Evolutionary conservation across 2,888 invertebrate genomes (phyloP).

Genomic region (Mythimna vitellina): DNA sequence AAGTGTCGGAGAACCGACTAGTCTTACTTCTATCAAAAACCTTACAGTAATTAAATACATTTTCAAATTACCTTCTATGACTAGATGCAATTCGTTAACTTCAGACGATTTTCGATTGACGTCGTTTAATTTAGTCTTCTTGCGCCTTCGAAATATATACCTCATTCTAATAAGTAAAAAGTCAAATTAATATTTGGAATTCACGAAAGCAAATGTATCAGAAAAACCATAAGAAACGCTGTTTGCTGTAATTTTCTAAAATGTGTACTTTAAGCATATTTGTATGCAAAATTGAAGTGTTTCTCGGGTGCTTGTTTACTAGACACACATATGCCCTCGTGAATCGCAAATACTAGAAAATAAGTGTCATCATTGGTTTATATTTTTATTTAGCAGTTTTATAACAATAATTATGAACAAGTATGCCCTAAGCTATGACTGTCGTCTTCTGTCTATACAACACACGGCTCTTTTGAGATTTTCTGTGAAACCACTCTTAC

Average conservation of each 20-base stretch:
- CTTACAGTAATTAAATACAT: conserved; percentile 52
- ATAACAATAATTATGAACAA: conserved; percentile 46
- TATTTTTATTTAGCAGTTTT: conserved; percentile 48
- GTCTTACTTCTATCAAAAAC: conserved; percentile 63
- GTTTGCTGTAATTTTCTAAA: conserved; percentile 26
- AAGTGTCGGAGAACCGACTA: conserved; percentile 67
- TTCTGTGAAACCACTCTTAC: conserved; percentile 85
- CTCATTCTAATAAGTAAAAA: conserved; percentile 35
- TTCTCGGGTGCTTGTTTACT: conserved; percentile 25
- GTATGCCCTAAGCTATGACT: conserved; percentile 76
- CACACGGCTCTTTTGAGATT: conserved; percentile 86
- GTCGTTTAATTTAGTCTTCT: conserved; percentile 61
- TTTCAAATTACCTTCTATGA: conserved; percentile 63
- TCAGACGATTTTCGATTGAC: conserved; percentile 75
- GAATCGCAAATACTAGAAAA: conserved; percentile 46
- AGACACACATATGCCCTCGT: conserved; percentile 43
- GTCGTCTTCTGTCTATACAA: conserved; percentile 86
- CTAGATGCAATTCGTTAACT: conserved; percentile 76
- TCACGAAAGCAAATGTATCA: conserved; percentile 18
- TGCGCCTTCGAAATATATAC: conserved; percentile 38
- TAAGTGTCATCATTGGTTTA: conserved; percentile 41
- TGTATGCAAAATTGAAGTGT: conserved; percentile 45
- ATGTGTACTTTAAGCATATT: conserved; percentile 41
- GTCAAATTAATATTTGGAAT: conserved; percentile 37
- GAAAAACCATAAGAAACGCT: neutral